Base-by-base conservation (phyloP, 2,888 invertebrate species). In the Brachypalpus laphriformis region DNA sequence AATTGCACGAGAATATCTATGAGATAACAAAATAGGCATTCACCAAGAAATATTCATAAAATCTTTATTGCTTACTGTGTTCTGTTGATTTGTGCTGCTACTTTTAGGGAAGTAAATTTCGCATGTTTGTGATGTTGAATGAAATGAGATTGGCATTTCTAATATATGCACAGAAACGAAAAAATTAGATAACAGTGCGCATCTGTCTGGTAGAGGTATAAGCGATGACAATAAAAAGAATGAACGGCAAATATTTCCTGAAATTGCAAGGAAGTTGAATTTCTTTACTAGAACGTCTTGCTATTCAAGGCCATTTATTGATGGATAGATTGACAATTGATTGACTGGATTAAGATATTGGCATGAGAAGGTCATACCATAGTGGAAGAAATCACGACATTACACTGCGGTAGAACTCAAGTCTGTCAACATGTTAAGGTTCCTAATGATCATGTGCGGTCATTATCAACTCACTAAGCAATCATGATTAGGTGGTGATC, bases 1-100 rank as follows among this genome's bases (percentile, higher is more conserved):
- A 74, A 51, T 31, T 22, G 37, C 40, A 37, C 42, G 54, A 61
- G 63, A 72, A 61, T 65, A 65, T 65, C 65, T 65, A 34, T 34
- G 8, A 34, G 34, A 34, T 34, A 34, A 34, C 11, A 3, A 3
- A 16, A 34, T 18, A 63, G 31, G 45, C n/a, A n/a, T 4, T 3
- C 1, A 0, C n/a, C 7, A 5, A 34, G 1, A 22, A 56, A 8
- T 25, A 42, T 59, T 20, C 22, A 59, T 25, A 42, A 61, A 42
- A 4, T n/a, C 37, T n/a, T n/a, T 16, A 3, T 20, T 8, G 4
- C 16, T 11, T 16, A 25, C 6, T 34, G 34, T 34, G 7, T 34
- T 34, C 25, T 40, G n/a, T 7, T 28, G 5, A 56, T 34, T 5
- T 34, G 3, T 6, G 31, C 14, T 16, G 7, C 11, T 11, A 18